phyloP scores from a whole-genome alignment of 2,113 vertebrate genomes.

The Silurus asotus region DNA sequence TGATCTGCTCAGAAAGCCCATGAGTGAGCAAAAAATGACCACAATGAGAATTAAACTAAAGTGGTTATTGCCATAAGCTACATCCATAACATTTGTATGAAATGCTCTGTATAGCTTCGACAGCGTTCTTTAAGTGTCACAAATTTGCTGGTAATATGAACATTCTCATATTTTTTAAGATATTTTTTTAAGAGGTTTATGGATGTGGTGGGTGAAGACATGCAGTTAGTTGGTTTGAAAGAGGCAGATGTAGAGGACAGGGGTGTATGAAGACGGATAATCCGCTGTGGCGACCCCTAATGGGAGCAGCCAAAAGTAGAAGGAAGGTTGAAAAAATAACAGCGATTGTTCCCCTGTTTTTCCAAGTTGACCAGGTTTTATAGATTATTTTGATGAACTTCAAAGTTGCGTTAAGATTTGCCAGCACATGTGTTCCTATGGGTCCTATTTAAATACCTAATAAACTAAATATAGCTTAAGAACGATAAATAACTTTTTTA shows the following conservation, averaged over 20 bases:
- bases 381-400: not conserved
- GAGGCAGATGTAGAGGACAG: too few species aligned
- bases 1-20: too few species aligned
- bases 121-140: not conserved
- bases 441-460: not conserved
- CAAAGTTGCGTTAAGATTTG: not conserved
- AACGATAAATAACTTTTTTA: not conserved
- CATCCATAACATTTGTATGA: not conserved
- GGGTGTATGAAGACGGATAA: too few species aligned
- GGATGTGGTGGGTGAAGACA: too few species aligned
- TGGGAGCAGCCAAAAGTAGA: too few species aligned
- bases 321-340: not conserved
- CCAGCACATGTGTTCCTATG: not conserved
- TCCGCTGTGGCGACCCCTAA: too few species aligned
- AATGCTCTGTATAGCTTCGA: not conserved
- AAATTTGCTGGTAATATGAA: not conserved
- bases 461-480: not conserved
- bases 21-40: not conserved
- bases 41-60: not conserved
- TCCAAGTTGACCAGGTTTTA: not conserved
- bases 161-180: not conserved
- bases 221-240: too few species aligned
- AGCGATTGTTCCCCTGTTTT: not conserved
- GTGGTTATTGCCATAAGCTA: not conserved
- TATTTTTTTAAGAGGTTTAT: too few species aligned